Evolutionary conservation across 2,797 vertebrate species (phyloP), one percentile per base, ranked within the genome.

Genomic region (Pipistrellus pygmaeus): DNA sequence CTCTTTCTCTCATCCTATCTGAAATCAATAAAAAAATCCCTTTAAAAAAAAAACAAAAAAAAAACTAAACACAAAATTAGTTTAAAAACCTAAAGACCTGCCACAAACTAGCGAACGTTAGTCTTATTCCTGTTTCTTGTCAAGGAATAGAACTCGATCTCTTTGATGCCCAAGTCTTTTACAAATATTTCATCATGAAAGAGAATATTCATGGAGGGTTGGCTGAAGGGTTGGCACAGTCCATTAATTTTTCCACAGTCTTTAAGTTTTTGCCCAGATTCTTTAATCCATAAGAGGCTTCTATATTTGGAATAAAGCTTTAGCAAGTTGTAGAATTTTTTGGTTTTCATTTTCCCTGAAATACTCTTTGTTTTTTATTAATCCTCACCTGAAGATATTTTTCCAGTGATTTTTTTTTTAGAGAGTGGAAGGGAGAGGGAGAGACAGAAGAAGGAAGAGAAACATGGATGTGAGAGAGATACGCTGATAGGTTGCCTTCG

Each of bases 201-300:
- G 81, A 53, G 25, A 69, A 93, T 81, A 93, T 38, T 94, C 77
- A 60, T 81, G 17, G 75, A 88, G 18, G 11, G 91, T 57, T 4
- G 46, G 64, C 21, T 57, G 18, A 95, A 60, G 51, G 51, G 60
- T n/a, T 5, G 32, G 21, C 17, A 66, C 2, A 76, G n/a, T 35
- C 35, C 57, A 88, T 85, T 93, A 91, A 87, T 60, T 92, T 84
- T 96, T 85, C 82, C 72, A 53, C 25, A 80, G 21, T 68, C 25
- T 93, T 95, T 57, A 62, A 15, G 11, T 38, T 95, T 93, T 88
- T 51, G 30, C 62, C 75, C 60, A 10, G 44, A 55, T 90, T 95
- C 57, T 92, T 90, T 85, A 87, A 57, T 77, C n/a, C 27, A 20
- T 57, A 82, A n/a, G 48, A 85, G 35, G 85, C 8, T 12, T 64